Evolutionary conservation across 2,797 vertebrate species (phyloP), one percentile per base, ranked within the genome.

Genomic region (Mycteria americana): DNA sequence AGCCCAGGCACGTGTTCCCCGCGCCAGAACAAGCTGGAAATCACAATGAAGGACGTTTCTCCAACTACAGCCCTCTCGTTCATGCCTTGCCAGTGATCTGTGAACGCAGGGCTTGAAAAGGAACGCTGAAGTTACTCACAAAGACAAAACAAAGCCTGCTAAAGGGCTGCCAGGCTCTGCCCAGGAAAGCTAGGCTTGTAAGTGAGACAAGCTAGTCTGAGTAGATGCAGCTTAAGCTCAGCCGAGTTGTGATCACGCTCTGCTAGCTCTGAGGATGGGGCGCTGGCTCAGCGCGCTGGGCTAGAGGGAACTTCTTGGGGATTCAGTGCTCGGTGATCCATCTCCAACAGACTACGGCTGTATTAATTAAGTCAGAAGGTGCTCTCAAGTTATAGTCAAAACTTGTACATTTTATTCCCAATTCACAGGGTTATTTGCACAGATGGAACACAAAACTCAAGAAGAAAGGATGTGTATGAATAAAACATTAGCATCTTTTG

Each of bases 381-480:
- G 96, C 94, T 97, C 93, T 97, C 94, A 13, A 73, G 87, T 75
- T 97, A 91, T 96, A 96, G 96, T 95, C 95, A 97, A 97, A 97
- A 97, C 93, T 95, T 85, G 89, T 94, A 97, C 92, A 97, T 97
- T 97, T 97, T 97, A 96, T 97, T 97, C 95, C 95, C 93, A 88
- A 91, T 95, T 97, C 96, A 97, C 89, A 97, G 95, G 96, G 94
- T 95, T 96, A 94, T 96, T 97, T 95, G 96, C 95, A 97, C 95
- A 97, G 95, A 96, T 96, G 93, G 96, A 97, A 97, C 96, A 97
- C 94, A 97, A 97, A 97, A 96, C 92, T 95, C 93, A 96, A 95
- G 94, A 93, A 95, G 90, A 92, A 95, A 97, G 76, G 73, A 96
- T 94, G 93, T 59, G 93, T 91, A 93, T 95, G 87, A 97, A 97